Evolutionary conservation across 2,797 vertebrate genomes (phyloP), one percentile per base, ranked within the genome.

Genomic region (Ctenochaetus hawaiiensis): DNA sequence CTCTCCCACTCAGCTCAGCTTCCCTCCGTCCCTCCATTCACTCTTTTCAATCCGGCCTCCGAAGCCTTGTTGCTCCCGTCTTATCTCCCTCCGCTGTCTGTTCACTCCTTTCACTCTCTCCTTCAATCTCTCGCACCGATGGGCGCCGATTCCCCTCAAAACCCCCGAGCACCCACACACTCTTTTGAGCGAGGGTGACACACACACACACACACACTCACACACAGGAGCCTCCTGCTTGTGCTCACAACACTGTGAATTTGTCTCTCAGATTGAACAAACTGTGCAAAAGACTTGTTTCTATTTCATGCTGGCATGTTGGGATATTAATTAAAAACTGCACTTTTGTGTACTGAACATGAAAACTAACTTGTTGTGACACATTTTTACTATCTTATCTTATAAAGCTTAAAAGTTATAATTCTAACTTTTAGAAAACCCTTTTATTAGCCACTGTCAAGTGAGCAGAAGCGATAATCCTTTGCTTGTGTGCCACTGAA

Each of bases 41-140:
- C 10, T 39, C 76, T 75, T 63, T 87, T 81, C 61, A 73, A 65
- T 71, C 66, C 45, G 3, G 45, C 60, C 48, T 58, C 75, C 41
- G n/a, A 72, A 87, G 68, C 80, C 71, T 57, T 34, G 47, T 49
- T 26, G 39, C 75, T 75, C 43, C 26, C 13, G 7, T 34, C 88
- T 85, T 72, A 86, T 87, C 76, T 81, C 84, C 41, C 57, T 34
- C 51, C 17, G 52, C 67, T 70, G 75, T 84, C 81, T 75, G 77
- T 49, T 77, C 49, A 54, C 80, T 74, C 72, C 72, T 74, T 81
- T 79, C 80, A 62, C 66, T 69, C 76, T n/a, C 61, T 72, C 62
- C 51, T 65, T 37, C 77, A 73, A 80, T 80, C 81, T 80, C 82
- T 48, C 51, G 69, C 81, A 67, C 72, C 34, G 18, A 66, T 51